A percentile compares a stretch with the other conserved stretches of the same genome.
These are phyloP conservation scores for Imbricaverruca yamaguchii DNA, from an alignment of 2,888 invertebrate genomes.

Conservation along the genomic window DNA sequence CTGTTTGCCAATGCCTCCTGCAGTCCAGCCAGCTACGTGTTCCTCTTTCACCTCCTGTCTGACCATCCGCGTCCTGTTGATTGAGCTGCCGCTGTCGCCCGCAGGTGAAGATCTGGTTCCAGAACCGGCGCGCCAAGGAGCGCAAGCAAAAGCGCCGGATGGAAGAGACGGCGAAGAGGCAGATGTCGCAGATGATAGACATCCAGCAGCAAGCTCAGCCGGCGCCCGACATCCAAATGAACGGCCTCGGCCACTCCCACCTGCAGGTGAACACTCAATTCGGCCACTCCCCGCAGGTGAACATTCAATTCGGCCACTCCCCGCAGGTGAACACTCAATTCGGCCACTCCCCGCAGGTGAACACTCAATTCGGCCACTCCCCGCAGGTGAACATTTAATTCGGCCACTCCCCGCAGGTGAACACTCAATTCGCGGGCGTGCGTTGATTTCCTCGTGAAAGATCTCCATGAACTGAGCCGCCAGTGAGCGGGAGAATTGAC, in stretches of 20 bases:
- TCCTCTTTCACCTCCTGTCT: no score
- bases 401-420: not conserved
- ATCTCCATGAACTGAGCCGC: no score
- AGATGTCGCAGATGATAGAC: not conserved
- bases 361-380: not conserved
- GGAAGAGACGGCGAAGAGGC: conserved; percentile 48
- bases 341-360: not conserved
- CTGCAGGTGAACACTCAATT: not conserved
- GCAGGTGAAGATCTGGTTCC: conserved; percentile 75
- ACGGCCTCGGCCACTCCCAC: not conserved
- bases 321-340: not conserved
- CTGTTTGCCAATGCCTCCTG: no score
- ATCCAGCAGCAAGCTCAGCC: not conserved
- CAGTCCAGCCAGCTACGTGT: no score
- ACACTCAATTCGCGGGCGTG: no score
- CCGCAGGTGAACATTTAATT: not conserved
- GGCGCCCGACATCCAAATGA: not conserved
- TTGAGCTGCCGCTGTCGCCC: not conserved
- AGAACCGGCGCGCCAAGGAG: conserved; percentile 89
- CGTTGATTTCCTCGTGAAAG: no score
- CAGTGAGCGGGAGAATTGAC: no score
- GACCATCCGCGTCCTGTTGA: not conserved
- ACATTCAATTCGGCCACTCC: not conserved
- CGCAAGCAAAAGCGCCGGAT: conserved; percentile 81
- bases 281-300: not conserved